These are phyloP conservation scores for Eulemur rubriventer DNA, from an alignment of 2,797 vertebrate genomes.

Conservation along the genomic window DNA sequence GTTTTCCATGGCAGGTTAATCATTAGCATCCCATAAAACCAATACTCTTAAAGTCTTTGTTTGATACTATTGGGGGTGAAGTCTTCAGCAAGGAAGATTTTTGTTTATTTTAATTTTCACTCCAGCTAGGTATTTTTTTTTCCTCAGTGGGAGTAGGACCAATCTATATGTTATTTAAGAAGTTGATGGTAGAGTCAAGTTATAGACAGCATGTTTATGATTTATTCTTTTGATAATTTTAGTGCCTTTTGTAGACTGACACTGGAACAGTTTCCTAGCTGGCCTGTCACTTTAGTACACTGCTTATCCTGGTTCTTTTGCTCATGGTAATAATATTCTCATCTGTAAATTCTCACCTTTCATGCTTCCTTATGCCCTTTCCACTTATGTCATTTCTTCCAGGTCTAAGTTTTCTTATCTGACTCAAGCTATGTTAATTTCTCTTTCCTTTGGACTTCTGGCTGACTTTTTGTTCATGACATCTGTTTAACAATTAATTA, in stretches of 20 bases:
- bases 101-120: conserved; percentile 12
- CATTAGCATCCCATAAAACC: conserved; percentile 1
- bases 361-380: not conserved
- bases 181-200: not conserved
- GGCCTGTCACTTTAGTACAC: not conserved
- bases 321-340: not conserved
- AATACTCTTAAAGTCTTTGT: not conserved
- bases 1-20: not conserved
- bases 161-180: not conserved
- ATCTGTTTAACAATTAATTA: not conserved
- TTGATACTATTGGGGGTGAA: not conserved
- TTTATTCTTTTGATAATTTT: not conserved
- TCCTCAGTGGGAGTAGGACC: not conserved
- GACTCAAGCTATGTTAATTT: not conserved
- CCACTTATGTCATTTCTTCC: not conserved
- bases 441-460: not conserved
- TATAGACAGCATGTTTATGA: not conserved
- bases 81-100: not conserved
- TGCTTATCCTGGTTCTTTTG: not conserved
- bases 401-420: not conserved
- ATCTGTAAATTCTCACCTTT: not conserved
- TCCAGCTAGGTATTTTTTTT: not conserved
- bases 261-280: not conserved
- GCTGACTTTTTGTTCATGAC: not conserved
- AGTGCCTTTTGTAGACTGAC: not conserved